These are phyloP conservation scores for Zelleria hepariella DNA, from an alignment of 2,888 invertebrate genomes.

Conservation along the genomic window DNA sequence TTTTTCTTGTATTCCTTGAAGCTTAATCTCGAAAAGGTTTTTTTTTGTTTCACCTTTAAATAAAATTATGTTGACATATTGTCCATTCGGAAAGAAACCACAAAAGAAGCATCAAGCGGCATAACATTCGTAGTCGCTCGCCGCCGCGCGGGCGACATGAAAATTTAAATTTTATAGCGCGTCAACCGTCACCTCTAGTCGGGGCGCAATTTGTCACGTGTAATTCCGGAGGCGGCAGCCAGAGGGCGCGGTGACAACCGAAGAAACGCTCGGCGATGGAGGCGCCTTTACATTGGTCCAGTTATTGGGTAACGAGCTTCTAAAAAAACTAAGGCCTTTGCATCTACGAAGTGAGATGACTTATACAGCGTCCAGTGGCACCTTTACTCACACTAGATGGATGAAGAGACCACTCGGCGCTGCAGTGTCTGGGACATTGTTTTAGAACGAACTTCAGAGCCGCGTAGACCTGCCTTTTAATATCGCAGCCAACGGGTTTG, in stretches of 20 bases:
- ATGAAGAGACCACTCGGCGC: too few relatives aligned
- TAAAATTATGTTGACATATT: not conserved
- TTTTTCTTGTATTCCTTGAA: not conserved
- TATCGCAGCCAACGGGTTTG: too few relatives aligned
- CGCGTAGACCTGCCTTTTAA: too few relatives aligned
- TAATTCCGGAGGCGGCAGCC: slow-evolving; percentile 36
- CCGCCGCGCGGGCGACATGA: not conserved
- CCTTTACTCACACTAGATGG: too few relatives aligned
- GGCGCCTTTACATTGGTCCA: not conserved
- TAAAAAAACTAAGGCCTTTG: too few relatives aligned
- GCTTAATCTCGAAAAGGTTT: too few relatives aligned
- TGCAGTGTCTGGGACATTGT: too few relatives aligned
- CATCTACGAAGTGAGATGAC: too few relatives aligned
- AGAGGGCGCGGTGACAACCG: slow-evolving; percentile 38
- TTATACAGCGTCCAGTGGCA: too few relatives aligned
- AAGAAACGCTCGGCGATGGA: slow-evolving; percentile 35
- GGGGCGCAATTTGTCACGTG: slow-evolving; percentile 42
- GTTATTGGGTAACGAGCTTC: not conserved
- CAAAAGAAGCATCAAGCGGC: not conserved
- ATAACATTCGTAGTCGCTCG: not conserved
- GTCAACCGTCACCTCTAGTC: slow-evolving; percentile 26
- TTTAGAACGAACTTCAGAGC: too few relatives aligned
- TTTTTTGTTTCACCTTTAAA: not conserved
- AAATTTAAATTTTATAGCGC: slow-evolving; percentile 7
- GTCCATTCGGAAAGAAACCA: not conserved